Percentiles rank a stretch among this genome's conserved stretches.
phyloP scores from a whole-genome alignment of 2,113 vertebrate species.

The Lampris incognitus region DNA sequence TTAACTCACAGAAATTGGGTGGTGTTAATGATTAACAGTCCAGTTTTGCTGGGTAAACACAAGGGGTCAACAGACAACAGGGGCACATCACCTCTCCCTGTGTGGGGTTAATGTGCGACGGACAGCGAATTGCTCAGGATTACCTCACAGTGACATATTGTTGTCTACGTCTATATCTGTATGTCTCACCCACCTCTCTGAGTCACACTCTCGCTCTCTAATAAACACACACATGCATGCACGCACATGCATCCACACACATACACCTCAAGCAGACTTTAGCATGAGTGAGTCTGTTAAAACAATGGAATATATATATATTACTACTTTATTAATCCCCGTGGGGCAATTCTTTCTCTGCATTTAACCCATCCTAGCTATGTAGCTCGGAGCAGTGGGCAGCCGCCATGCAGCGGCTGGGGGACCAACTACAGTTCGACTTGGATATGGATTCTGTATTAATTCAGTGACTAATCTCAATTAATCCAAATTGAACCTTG shows the following conservation, averaged over 20 bases:
- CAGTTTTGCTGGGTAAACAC: conserved; percentile 24
- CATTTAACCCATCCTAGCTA: too few species aligned
- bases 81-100: neutral
- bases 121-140: neutral
- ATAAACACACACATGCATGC: neutral
- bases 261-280: neutral
- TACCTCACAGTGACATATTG: neutral
- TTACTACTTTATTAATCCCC: too few species aligned
- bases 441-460: too few species aligned
- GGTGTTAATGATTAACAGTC: conserved; percentile 44
- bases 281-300: too few species aligned
- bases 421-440: too few species aligned
- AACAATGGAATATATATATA: neutral
- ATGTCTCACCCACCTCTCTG: neutral
- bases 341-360: too few species aligned
- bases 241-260: neutral
- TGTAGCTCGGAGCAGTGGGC: too few species aligned
- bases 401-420: too few species aligned
- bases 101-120: neutral
- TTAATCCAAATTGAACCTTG: too few species aligned
- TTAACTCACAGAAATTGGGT: neutral
- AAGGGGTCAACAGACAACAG: conserved; percentile 17
- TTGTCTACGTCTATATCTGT: neutral
- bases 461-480: too few species aligned
- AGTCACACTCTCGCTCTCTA: neutral